Evolutionary conservation across 2,888 invertebrate genomes (phyloP).

Genomic region (Drosophila sordidapex): DNA sequence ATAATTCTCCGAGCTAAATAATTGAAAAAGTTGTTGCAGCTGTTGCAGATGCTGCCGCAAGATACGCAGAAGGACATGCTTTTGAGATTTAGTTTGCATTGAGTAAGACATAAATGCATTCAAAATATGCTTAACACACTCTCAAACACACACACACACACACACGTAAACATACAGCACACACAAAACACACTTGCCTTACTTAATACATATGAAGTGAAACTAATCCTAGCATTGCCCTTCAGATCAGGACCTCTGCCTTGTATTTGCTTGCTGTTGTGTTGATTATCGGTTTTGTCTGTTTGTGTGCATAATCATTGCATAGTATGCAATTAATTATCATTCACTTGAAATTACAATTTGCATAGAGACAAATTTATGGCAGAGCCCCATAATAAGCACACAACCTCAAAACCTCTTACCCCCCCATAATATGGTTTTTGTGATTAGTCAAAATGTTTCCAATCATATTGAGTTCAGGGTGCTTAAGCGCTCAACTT

Average conservation of each 20-base stretch:
- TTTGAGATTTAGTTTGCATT: constrained; percentile 36
- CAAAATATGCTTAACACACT: constrained; percentile 22
- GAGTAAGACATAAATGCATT: constrained; percentile 30
- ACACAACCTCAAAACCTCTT: constrained; percentile 10
- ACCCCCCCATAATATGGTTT: constrained; percentile 33
- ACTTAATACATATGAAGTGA: constrained; percentile 35
- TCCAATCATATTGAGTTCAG: constrained; percentile 8
- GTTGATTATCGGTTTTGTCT: constrained; percentile 66
- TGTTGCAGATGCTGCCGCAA: constrained; percentile 49
- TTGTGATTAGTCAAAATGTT: constrained; percentile 22
- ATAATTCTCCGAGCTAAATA: constrained; percentile 67
- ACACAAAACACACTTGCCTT: constrained; percentile 2
- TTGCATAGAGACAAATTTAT: constrained; percentile 48
- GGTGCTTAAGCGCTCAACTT: constrained; percentile 20
- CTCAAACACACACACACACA: constrained; percentile 7
- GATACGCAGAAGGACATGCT: constrained; percentile 36
- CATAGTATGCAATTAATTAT: constrained; percentile 75
- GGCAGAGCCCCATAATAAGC: constrained; percentile 28
- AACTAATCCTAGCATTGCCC: constrained; percentile 57
- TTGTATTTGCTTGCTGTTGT: constrained; percentile 67
- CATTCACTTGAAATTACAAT: constrained; percentile 72
- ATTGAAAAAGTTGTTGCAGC: constrained; percentile 69
- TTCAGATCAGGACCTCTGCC: constrained; percentile 43
- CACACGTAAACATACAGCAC: background rate
- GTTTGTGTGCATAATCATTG: constrained; percentile 38